Evolutionary conservation across 2,888 invertebrate species (phyloP).

Genomic region (Drosophila cognata): DNA sequence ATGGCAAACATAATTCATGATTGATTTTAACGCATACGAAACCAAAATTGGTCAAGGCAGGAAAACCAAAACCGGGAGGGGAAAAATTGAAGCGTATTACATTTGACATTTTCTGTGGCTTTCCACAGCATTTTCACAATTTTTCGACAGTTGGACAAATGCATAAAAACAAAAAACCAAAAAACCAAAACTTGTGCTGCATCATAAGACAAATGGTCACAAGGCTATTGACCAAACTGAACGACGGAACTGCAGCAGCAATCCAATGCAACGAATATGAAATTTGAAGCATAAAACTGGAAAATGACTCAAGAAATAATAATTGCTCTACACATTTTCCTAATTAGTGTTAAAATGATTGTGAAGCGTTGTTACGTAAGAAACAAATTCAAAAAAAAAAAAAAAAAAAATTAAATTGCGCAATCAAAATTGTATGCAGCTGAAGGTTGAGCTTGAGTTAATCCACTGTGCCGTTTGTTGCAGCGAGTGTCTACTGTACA

Average conservation of each 20-base stretch:
- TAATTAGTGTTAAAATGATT: conserved; percentile 36
- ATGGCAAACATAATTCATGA: conserved; percentile 70
- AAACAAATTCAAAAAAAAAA: background rate
- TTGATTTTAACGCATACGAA: conserved; percentile 56
- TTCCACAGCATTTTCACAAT: conserved; percentile 43
- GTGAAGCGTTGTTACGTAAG: conserved; percentile 22
- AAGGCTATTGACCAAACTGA: conserved; percentile 25
- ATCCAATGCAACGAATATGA: conserved; percentile 30
- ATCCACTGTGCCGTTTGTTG: conserved; percentile 8
- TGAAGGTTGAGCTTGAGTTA: conserved; percentile 31
- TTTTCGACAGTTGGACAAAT: conserved; percentile 42
- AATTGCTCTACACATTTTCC: conserved; percentile 26
- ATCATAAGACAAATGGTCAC: conserved; percentile 40
- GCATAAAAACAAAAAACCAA: background rate
- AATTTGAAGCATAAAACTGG: background rate
- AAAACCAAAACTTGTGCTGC: conserved; percentile 25
- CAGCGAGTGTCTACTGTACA: conserved; percentile 35
- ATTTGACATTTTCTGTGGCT: conserved; percentile 30
- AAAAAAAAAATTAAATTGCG: conserved; percentile 24
- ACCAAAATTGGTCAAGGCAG: conserved; percentile 52
- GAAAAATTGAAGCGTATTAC: conserved; percentile 6
- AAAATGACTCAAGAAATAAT: conserved; percentile 10
- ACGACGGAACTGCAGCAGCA: conserved; percentile 2
- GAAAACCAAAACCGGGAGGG: conserved; percentile 13
- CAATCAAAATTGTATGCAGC: conserved; percentile 39